Conservation (phyloP, 1,140 invertebrate genomes). For the Sogatella furcifera region DNA sequence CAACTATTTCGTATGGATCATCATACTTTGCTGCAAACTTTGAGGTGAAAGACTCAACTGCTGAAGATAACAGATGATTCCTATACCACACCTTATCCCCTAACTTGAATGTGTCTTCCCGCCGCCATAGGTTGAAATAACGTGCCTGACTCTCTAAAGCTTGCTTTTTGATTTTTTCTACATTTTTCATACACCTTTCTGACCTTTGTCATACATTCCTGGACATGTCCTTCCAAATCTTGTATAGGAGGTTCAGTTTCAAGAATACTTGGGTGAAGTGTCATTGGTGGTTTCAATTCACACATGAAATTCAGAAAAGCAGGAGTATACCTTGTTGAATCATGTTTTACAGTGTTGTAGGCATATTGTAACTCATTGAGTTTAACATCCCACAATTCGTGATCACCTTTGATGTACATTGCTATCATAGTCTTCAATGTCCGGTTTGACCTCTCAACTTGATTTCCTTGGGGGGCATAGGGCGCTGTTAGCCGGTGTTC, state of each 20-base stretch:
- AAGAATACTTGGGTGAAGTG: no score
- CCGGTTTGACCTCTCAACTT: slow-evolving; percentile 33
- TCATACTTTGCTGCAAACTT: neutral
- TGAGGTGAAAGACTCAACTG: no score
- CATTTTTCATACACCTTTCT: no score
- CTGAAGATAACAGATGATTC: no score
- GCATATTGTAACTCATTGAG: slow-evolving; percentile 32
- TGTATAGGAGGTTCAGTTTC: no score
- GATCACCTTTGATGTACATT: slow-evolving; percentile 28
- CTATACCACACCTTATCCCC: no score
- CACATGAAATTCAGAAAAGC: slow-evolving; percentile 31
- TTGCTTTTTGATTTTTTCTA: no score
- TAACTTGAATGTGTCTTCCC: no score
- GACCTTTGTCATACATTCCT: no score
- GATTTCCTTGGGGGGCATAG: slow-evolving; percentile 34
- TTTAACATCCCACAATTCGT: slow-evolving; percentile 28
- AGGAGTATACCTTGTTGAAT: slow-evolving; percentile 30
- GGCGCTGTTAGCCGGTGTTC: neutral
- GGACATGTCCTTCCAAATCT: no score
- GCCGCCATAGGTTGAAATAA: no score
- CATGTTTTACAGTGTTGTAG: slow-evolving; percentile 31
- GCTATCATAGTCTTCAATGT: slow-evolving; percentile 32
- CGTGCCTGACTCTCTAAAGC: no score
- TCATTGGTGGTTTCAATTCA: slow-evolving; percentile 23
- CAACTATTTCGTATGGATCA: neutral